Evolutionary conservation across 1,140 invertebrate species (phyloP).

Genomic region (Liolophura sinensis): DNA sequence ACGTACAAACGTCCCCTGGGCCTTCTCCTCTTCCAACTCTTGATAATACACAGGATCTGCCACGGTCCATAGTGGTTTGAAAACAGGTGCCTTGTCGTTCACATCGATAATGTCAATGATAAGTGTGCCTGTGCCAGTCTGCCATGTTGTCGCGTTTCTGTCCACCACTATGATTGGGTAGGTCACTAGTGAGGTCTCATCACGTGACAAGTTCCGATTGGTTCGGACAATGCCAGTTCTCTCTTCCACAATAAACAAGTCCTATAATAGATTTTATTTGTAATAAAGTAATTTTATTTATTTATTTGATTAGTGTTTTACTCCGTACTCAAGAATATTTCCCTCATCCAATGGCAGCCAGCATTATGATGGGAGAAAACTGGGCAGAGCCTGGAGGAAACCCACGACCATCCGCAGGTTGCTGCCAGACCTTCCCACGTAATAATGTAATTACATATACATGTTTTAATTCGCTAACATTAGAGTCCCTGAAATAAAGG

Average conservation of each 20-base stretch:
- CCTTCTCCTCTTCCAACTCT: slow-evolving; percentile 80
- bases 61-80: slow-evolving; percentile 70
- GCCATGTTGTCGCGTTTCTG: slow-evolving; percentile 74
- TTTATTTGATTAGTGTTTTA: too few relatives aligned
- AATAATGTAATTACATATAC: slow-evolving; percentile 28
- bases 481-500: too few relatives aligned
- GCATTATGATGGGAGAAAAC: too few relatives aligned
- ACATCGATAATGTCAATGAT: slow-evolving; percentile 86
- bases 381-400: too few relatives aligned
- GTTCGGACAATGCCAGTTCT: slow-evolving; percentile 76
- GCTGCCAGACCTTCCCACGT: too few relatives aligned
- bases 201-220: slow-evolving; percentile 67
- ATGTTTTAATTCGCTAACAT: too few relatives aligned
- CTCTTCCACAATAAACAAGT: slow-evolving; percentile 54
- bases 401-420: too few relatives aligned
- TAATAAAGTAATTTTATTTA: too few relatives aligned
- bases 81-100: slow-evolving; percentile 68
- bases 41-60: slow-evolving; percentile 69
- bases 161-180: slow-evolving; percentile 81
- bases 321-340: too few relatives aligned
- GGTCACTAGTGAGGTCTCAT: slow-evolving; percentile 73
- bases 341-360: too few relatives aligned
- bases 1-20: slow-evolving; percentile 76
- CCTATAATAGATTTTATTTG: slow-evolving; percentile 30
- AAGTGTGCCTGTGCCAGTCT: slow-evolving; percentile 78